A percentile compares a stretch with the other conserved stretches of the same genome.
phyloP scores from a whole-genome alignment of 2,888 invertebrate genomes.

The Hemistola chrysoprasaria region DNA sequence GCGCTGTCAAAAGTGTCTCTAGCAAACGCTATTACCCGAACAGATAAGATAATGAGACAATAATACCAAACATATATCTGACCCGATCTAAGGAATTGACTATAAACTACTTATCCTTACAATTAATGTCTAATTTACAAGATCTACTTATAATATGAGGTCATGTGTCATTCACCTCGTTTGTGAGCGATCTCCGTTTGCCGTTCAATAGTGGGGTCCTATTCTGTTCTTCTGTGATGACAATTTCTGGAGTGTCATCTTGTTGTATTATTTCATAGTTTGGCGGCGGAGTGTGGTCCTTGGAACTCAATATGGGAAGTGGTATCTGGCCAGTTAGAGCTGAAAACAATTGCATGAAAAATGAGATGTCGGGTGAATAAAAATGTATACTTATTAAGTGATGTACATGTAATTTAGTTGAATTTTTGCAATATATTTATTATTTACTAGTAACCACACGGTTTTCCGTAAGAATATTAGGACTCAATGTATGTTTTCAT shows the following conservation, averaged over 20 bases:
- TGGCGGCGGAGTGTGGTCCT: slow-evolving; percentile 57
- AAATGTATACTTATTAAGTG: no score
- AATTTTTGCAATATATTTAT: no score
- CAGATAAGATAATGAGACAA: no score
- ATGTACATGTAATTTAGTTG: no score
- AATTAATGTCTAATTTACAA: slow-evolving; percentile 10
- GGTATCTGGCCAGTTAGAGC: slow-evolving; percentile 66
- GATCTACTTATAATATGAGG: slow-evolving; percentile 15
- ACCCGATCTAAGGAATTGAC: slow-evolving; percentile 9
- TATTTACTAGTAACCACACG: no score
- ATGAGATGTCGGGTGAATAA: no score
- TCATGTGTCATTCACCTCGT: slow-evolving; percentile 52
- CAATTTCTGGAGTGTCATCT: slow-evolving; percentile 57
- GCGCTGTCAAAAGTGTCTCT: no score
- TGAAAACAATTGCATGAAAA: no score
- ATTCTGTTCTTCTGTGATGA: slow-evolving; percentile 52
- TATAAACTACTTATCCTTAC: slow-evolving; percentile 8
- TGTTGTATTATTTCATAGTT: slow-evolving; percentile 57
- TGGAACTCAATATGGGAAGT: slow-evolving; percentile 45
- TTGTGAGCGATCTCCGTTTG: slow-evolving; percentile 31
- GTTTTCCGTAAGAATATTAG: no score
- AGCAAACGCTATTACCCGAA: no score
- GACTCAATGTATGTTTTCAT: no score
- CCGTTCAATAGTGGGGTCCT: slow-evolving; percentile 40
- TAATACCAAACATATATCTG: slow-evolving; percentile 5